A percentile compares a stretch with the other conserved stretches of the same genome.
Conservation (phyloP, 2,113 vertebrate species). For the Oenanthe melanoleuca region DNA sequence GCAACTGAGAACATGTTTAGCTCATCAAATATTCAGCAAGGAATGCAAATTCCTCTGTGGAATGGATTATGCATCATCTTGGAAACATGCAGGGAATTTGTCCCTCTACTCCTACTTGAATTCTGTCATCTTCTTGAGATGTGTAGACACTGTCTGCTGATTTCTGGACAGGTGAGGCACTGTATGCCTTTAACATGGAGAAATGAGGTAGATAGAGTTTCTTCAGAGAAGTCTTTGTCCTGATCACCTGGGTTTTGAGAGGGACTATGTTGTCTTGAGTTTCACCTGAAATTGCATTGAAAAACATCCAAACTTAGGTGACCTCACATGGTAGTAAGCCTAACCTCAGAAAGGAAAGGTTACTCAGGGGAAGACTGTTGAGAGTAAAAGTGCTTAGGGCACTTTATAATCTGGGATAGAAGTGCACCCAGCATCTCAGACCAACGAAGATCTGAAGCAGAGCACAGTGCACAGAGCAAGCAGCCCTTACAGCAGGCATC, state of each 20-base stretch:
- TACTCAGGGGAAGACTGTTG: neutral
- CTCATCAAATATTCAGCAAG: neutral
- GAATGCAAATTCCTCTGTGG: neutral
- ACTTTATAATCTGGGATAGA: neutral
- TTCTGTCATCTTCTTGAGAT: neutral
- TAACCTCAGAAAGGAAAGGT: neutral
- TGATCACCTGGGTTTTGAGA: neutral
- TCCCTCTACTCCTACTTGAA: neutral
- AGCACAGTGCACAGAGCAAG: neutral
- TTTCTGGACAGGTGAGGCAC: neutral
- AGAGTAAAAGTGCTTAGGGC: neutral
- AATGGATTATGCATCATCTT: neutral
- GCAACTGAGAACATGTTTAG: neutral
- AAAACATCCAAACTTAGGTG: neutral
- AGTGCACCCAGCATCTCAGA: neutral
- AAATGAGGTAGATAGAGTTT: neutral
- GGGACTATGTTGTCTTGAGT: neutral
- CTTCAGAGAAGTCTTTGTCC: neutral
- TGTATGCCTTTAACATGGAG: neutral
- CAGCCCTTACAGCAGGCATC: neutral
- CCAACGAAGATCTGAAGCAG: neutral
- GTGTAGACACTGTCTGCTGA: neutral
- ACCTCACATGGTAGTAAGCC: neutral
- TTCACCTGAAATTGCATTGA: neutral
- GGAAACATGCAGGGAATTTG: neutral